These are phyloP conservation scores for Hirtodrosophila histrioides DNA, from an alignment of 2,888 invertebrate species.

Conservation along the genomic window DNA sequence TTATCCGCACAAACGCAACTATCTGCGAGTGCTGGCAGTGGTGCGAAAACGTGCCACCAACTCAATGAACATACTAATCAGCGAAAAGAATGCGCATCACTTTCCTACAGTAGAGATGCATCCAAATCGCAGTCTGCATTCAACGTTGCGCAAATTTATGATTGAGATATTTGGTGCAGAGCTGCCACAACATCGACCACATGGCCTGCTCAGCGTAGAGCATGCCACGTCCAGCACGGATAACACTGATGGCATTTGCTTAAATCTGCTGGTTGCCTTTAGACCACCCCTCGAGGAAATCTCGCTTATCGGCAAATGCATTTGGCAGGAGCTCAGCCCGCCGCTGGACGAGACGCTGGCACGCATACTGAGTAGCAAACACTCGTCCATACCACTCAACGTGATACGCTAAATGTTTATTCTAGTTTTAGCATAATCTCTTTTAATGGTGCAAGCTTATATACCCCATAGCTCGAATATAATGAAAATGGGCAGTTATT, in stretches of 20 bases:
- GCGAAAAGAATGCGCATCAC: conserved; percentile 93
- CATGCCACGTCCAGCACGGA: conserved; percentile 86
- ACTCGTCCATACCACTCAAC: conserved; percentile 92
- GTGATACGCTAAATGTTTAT: conserved; percentile 87
- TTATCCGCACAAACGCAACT: conserved; percentile 89
- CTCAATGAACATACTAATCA: conserved; percentile 92
- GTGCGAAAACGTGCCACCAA: conserved; percentile 93
- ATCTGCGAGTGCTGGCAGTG: conserved; percentile 91
- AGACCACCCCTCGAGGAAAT: conserved; percentile 94
- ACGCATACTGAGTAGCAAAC: conserved; percentile 88
- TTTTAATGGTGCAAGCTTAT: conserved; percentile 54
- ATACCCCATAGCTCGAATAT: conserved; percentile 21
- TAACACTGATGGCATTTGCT: conserved; percentile 90
- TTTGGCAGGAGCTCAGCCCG: conserved; percentile 93
- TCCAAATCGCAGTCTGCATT: conserved; percentile 91
- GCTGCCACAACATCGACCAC: conserved; percentile 92
- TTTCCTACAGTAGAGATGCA: conserved; percentile 95
- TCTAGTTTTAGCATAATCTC: conserved; percentile 24
- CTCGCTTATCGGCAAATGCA: conserved; percentile 93
- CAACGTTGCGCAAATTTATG: conserved; percentile 94
- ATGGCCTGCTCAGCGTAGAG: conserved; percentile 91
- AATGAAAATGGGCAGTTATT: conserved; percentile 25
- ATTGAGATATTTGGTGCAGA: conserved; percentile 95
- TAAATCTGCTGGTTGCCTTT: conserved; percentile 93
- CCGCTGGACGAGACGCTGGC: conserved; percentile 88